Evolutionary conservation across 2,113 vertebrate species (phyloP).

Genomic region (Psammodynastes pulverulentus): DNA sequence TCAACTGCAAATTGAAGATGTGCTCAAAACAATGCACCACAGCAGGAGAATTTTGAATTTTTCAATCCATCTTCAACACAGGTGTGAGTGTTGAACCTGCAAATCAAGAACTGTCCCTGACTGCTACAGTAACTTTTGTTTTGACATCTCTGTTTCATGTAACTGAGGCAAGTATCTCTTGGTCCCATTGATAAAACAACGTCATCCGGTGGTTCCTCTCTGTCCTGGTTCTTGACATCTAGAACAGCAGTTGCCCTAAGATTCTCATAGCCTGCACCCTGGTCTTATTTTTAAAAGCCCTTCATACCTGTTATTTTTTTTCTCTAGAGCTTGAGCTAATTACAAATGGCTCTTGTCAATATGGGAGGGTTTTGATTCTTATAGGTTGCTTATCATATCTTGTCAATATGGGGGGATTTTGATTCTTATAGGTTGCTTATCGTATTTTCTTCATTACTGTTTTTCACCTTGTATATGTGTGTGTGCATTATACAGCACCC

Average conservation of each 20-base stretch:
- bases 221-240: background rate
- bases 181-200: background rate
- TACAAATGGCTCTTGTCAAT: background rate
- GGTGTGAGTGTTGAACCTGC: background rate
- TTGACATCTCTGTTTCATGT: background rate
- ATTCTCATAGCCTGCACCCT: background rate
- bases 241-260: background rate
- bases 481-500: background rate
- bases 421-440: background rate
- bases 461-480: background rate
- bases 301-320: background rate
- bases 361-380: too few relatives aligned
- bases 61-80: background rate
- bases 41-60: background rate
- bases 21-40: background rate
- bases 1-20: background rate
- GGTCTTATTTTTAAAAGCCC: background rate
- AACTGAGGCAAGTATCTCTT: background rate
- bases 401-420: background rate
- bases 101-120: too few relatives aligned
- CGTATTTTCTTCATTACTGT: background rate
- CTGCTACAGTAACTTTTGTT: background rate
- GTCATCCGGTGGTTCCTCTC: background rate
- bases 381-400: too few relatives aligned
- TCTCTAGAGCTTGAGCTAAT: background rate